Percentiles rank a stretch among this genome's conserved stretches.
Conservation (phyloP, 2,797 vertebrate genomes). For the Myoxocephalus aenaeus region DNA sequence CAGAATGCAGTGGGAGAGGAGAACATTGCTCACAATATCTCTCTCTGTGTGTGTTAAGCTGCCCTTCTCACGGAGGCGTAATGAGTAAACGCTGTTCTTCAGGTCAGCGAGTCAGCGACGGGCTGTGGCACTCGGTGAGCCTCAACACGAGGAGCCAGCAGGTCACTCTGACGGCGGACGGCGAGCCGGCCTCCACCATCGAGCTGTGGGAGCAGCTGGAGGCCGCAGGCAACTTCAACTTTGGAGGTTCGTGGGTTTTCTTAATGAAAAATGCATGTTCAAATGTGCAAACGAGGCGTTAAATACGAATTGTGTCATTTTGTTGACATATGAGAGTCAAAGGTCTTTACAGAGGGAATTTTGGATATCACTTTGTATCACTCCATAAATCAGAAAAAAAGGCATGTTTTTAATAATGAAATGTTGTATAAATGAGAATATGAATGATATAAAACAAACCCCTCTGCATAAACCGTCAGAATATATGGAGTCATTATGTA, state of each 20-base stretch:
- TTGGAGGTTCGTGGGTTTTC: slow-evolving; percentile 88
- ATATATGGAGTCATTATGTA: too few species aligned
- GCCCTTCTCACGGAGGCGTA: not conserved
- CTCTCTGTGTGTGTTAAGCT: not conserved
- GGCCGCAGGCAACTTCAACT: slow-evolving; percentile 87
- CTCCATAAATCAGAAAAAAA: too few species aligned
- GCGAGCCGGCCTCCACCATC: slow-evolving; percentile 82
- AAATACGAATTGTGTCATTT: too few species aligned
- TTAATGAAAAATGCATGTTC: not conserved
- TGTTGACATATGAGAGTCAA: too few species aligned
- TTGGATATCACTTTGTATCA: too few species aligned
- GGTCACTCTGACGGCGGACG: slow-evolving; percentile 89
- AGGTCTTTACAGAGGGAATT: too few species aligned
- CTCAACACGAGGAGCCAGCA: slow-evolving; percentile 87
- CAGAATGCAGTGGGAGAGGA: not conserved
- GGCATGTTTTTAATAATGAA: too few species aligned
- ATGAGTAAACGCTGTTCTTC: slow-evolving; percentile 27
- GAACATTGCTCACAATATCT: not conserved
- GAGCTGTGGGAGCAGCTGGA: slow-evolving; percentile 87
- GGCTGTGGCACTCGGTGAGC: slow-evolving; percentile 93
- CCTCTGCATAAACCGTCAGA: too few species aligned
- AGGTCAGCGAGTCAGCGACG: slow-evolving; percentile 92
- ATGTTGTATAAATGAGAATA: too few species aligned
- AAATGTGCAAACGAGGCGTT: not conserved
- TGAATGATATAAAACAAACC: too few species aligned